Evolutionary conservation across 2,888 invertebrate species (phyloP).

Genomic region (Amaurobius ferox): DNA sequence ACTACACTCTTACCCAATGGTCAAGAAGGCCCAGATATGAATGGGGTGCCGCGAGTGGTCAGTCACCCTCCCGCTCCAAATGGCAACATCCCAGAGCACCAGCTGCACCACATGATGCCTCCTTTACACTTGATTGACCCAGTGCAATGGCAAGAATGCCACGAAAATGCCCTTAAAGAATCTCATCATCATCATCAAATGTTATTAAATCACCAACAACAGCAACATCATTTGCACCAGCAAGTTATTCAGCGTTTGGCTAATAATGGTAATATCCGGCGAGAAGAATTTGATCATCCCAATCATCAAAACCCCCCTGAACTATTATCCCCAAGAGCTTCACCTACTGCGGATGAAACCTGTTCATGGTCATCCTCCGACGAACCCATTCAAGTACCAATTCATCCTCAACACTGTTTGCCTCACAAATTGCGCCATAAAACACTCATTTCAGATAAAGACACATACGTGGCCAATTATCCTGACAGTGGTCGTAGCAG

Average conservation of each 20-base stretch:
- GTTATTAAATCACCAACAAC: slow-evolving; percentile 35
- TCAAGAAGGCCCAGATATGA: not conserved
- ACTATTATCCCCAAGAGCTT: slow-evolving; percentile 76
- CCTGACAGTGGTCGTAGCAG: slow-evolving; percentile 80
- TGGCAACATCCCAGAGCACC: slow-evolving; percentile 19
- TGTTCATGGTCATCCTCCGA: slow-evolving; percentile 74
- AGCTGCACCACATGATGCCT: slow-evolving; percentile 44
- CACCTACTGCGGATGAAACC: slow-evolving; percentile 55
- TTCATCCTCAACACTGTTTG: slow-evolving; percentile 80
- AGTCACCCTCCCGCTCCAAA: slow-evolving; percentile 20
- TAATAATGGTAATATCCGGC: slow-evolving; percentile 22
- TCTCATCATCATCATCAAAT: slow-evolving; percentile 26
- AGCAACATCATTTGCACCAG: slow-evolving; percentile 56
- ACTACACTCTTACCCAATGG: slow-evolving; percentile 60
- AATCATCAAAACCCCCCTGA: slow-evolving; percentile 80
- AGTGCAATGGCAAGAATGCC: slow-evolving; percentile 59
- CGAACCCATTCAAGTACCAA: slow-evolving; percentile 78
- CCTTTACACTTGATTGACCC: slow-evolving; percentile 56
- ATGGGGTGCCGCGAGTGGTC: slow-evolving; percentile 1
- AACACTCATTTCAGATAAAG: slow-evolving; percentile 91
- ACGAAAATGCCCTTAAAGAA: slow-evolving; percentile 50
- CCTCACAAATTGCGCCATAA: slow-evolving; percentile 95
- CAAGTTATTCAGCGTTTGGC: slow-evolving; percentile 16
- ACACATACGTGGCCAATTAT: slow-evolving; percentile 85
- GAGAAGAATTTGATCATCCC: slow-evolving; percentile 78